A percentile compares a stretch with the other conserved stretches of the same genome.
These are phyloP conservation scores for Triplophysa siluroides DNA, from an alignment of 2,113 vertebrate genomes.

Conservation along the genomic window DNA sequence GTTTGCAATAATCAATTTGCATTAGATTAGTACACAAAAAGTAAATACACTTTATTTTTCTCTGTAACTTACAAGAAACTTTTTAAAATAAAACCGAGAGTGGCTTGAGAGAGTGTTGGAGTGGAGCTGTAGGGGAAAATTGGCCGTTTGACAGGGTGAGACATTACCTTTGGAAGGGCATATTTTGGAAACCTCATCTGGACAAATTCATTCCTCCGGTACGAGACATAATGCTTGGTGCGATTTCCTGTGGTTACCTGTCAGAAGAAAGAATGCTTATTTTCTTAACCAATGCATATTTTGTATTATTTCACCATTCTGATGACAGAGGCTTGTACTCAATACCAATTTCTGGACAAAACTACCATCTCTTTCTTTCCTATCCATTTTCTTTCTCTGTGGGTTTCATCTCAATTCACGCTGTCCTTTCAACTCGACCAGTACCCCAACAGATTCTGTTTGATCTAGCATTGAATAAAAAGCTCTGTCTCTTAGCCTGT, in stretches of 20 bases:
- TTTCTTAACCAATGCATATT: not conserved
- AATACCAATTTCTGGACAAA: not conserved
- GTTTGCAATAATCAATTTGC: not conserved
- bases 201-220: conserved; percentile 82
- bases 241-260: conserved; percentile 86
- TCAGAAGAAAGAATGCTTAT: conserved; percentile 27
- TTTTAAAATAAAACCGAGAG: not conserved
- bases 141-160: not conserved
- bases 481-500: not conserved
- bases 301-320: not conserved
- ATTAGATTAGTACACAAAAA: not conserved
- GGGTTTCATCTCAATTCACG: not conserved
- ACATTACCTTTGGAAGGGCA: conserved; percentile 85
- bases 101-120: not conserved
- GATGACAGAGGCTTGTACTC: not conserved
- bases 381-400: not conserved
- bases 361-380: not conserved
- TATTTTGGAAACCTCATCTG: conserved; percentile 96
- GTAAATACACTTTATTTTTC: not conserved
- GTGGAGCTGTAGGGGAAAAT: not conserved
- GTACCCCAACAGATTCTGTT: not conserved
- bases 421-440: not conserved
- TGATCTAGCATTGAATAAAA: not conserved
- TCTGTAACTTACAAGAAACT: not conserved
- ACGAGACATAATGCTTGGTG: conserved; percentile 90